Evolutionary conservation across 1,140 invertebrate species (phyloP), one percentile per base, ranked within the genome.

Genomic region (Habropoda laboriosa): DNA sequence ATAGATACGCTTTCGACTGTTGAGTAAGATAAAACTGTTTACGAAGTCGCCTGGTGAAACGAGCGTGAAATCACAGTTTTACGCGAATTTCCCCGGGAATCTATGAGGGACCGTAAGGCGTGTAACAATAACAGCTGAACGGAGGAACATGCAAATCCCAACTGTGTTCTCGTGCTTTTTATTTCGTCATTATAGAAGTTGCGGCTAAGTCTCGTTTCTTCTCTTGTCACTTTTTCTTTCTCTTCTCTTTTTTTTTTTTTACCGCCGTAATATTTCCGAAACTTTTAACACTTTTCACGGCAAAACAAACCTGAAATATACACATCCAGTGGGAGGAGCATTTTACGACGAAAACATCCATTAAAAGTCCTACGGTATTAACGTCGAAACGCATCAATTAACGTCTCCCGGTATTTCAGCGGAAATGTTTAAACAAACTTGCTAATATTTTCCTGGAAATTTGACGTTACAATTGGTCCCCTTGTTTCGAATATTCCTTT

Each of bases 261-360:
- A 38, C 63, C 53, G 27, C 40, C 68, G 70, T 80, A 85, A 89
- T 89, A 89, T 89, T 89, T 84, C 77, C 76, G 63, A 76, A 76
- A 74, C 82, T 87, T 85, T 90, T 89, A 85, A 89, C 82, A 82
- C 70, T 47, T 76, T 78, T 78, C 76, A 86, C 86, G 71, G 64
- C 71, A 67, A 82, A 72, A 53, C 38, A 58, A 57, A 53, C 13
- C 42, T 40, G 40, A 57, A n/a, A n/a, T n/a, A 51, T 76, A 68
- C 78, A 58, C n/a, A n/a, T n/a, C 51, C 38, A 24, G 81, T 81
- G 87, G 85, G 72, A 60, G n/a, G n/a, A n/a, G n/a, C n/a, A 84
- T 88, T 88, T 88, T 86, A 88, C 82, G 77, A 51, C 80, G 76
- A 81, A 89, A 89, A 88, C 77, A 83, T 71, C 63, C 82, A 86